Evolutionary conservation across 2,797 vertebrate species (phyloP), one percentile per base, ranked within the genome.

Genomic region (Oryzias dopingdopingensis): DNA sequence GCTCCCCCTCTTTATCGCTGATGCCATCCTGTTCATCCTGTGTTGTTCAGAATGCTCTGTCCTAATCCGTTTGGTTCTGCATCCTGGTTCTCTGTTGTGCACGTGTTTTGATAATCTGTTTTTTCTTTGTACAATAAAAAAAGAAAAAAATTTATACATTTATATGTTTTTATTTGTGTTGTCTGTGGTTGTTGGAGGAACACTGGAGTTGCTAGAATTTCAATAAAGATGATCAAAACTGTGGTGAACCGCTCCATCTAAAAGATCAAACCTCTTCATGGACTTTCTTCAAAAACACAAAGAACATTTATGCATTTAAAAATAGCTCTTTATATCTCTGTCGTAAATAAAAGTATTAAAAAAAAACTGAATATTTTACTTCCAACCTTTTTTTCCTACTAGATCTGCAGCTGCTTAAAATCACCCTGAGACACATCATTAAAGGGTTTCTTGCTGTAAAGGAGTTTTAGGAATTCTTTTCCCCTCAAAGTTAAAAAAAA

Each of bases 101-200:
- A 79, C 69, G 76, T 84, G 58, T 88, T 88, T 90, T 90, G 63
- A 72, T 64, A 40, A 45, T 48, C 40, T 62, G 47, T 77, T 77
- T 79, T 74, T 74, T 73, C 49, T 82, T 77, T 76, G 60, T 42
- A 59, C 32, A 37, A 37, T 37, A 72, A 60, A 45, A 59, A 62
- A 59, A 57, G 41, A 20, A 29, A 57, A 62, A 18, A 23, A 59
- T 63, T 65, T 67, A 46, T 67, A 48, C 75, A 60, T 43, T 58
- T 52, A 10, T 12, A 62, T 74, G 67, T 70, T 80, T 82, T 61
- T 78, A 67, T 79, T 75, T 60, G 70, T 83, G 68, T 17, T 76
- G 61, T 77, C 43, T 77, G 70, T 84, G 50, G 70, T 46, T 86
- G 83, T 86, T 81, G 68, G 47, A 86, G 73, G 74, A 83, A 77